Evolutionary conservation across 2,797 vertebrate species (phyloP).

Genomic region (Cyclura pinguis): DNA sequence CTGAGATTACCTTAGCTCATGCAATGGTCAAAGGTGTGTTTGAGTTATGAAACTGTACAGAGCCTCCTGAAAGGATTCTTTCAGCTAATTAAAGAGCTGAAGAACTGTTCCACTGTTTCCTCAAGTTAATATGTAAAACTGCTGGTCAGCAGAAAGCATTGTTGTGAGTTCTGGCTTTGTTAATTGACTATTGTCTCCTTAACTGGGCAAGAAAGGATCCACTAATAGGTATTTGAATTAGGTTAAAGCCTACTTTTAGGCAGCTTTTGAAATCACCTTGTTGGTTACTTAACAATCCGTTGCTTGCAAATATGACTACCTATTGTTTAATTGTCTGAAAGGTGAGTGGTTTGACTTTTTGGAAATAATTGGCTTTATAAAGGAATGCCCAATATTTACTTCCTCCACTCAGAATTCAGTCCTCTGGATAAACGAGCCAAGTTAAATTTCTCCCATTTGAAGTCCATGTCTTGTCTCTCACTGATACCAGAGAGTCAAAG

Average conservation of each 20-base stretch:
- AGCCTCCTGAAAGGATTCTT: not conserved
- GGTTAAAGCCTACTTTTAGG: not conserved
- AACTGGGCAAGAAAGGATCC: not conserved
- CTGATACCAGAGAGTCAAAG: not conserved
- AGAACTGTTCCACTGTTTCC: not conserved
- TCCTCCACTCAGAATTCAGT: not conserved
- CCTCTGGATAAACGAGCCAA: not conserved
- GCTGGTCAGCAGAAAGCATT: not conserved
- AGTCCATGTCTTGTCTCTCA: not conserved
- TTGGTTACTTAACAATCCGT: not conserved
- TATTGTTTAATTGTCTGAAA: not conserved
- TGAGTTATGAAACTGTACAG: not conserved
- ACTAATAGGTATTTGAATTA: not conserved
- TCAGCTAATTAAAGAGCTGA: conserved; percentile 1
- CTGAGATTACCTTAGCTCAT: not conserved
- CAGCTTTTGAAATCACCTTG: not conserved
- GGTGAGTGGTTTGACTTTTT: not conserved
- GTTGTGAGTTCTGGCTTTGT: conserved; percentile 2
- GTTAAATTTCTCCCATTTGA: not conserved
- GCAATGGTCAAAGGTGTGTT: conserved; percentile 4
- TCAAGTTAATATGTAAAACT: not conserved
- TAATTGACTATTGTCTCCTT: conserved; percentile 14
- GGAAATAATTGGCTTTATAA: not conserved
- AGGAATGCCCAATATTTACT: not conserved
- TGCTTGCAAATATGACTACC: not conserved